Conservation (phyloP, 2,888 invertebrate genomes). For the Alitta virens region DNA sequence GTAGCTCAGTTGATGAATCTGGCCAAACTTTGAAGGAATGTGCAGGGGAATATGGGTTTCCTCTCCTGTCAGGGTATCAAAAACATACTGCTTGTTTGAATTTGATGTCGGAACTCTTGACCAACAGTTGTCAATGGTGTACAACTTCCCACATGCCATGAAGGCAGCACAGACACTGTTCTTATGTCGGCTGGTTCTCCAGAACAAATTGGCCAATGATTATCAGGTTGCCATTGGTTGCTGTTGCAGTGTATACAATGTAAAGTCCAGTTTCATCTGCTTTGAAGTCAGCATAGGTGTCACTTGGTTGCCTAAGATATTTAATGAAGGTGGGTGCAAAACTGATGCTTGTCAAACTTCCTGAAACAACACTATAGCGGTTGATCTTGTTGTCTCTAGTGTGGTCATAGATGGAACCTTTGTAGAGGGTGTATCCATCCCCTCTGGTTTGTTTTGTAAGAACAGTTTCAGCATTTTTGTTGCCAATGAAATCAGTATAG, state of each 20-base stretch:
- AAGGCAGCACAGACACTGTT: constrained; percentile 6
- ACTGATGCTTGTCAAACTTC: too few species aligned
- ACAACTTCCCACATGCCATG: constrained; percentile 14
- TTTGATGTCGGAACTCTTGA: background rate
- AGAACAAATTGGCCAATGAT: constrained; percentile 1
- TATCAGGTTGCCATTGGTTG: background rate
- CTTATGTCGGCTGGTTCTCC: background rate
- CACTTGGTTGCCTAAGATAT: background rate
- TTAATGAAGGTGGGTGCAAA: background rate
- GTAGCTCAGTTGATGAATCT: constrained; percentile 10
- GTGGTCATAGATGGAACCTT: background rate
- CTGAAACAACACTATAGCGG: too few species aligned
- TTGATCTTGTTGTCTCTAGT: background rate
- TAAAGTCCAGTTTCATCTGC: constrained; percentile 4
- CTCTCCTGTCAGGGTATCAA: constrained; percentile 3
- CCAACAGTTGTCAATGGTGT: constrained; percentile 11
- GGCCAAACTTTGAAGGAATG: constrained; percentile 6
- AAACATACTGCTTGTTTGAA: constrained; percentile 7
- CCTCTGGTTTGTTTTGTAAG: background rate
- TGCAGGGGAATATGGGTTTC: constrained; percentile 2
- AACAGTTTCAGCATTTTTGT: too few species aligned
- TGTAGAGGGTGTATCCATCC: background rate
- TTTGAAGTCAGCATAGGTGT: background rate
- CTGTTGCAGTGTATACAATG: background rate
- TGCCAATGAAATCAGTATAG: too few species aligned